Evolutionary conservation across 2,888 invertebrate species (phyloP).

Genomic region (Cerastis rubricosa): DNA sequence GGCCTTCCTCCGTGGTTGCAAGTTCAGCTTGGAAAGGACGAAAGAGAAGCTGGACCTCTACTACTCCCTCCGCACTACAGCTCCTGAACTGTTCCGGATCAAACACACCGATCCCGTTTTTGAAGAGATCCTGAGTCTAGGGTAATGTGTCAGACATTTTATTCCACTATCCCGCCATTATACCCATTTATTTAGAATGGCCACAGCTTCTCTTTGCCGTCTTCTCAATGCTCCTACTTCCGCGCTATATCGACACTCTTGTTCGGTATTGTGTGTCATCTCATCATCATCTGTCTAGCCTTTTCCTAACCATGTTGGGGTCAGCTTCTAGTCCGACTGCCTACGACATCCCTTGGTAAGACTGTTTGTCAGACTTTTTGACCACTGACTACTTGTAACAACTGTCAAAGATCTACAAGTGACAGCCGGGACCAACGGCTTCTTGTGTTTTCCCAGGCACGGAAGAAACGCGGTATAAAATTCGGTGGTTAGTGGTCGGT

Average conservation of each 20-base stretch:
- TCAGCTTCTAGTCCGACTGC: neutral
- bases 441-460: neutral
- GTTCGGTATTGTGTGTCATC: neutral
- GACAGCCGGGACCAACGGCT: neutral
- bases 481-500: neutral
- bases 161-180: neutral
- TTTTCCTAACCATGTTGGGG: neutral
- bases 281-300: neutral
- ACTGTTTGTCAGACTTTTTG: too few species aligned
- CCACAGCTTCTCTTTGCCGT: too few species aligned
- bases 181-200: neutral
- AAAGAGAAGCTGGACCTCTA: slow-evolving; percentile 92
- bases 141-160: slow-evolving; percentile 63
- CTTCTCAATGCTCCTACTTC: neutral
- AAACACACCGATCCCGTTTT: slow-evolving; percentile 73
- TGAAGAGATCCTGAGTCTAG: slow-evolving; percentile 76
- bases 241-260: neutral
- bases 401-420: neutral
- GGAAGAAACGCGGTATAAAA: neutral
- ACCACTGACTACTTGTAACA: too few species aligned
- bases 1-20: slow-evolving; percentile 92
- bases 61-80: slow-evolving; percentile 88
- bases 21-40: slow-evolving; percentile 91
- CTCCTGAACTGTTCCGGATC: slow-evolving; percentile 87
- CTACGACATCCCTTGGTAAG: too few species aligned